Conservation (phyloP, 2,113 vertebrate genomes). For the Nothobranchius furzeri region DNA sequence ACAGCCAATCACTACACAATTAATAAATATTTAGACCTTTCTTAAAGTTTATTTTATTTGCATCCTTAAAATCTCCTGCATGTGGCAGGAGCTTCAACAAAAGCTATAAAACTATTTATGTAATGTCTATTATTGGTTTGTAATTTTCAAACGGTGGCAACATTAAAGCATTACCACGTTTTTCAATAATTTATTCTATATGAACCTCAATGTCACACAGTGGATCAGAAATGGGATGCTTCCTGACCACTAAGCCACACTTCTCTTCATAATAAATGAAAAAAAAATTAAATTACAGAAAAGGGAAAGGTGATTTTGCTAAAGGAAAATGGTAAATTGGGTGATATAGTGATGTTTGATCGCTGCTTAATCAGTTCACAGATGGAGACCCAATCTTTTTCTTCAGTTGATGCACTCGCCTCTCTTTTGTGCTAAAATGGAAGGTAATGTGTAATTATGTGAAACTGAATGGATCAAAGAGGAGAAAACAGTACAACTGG, state of each 20-base stretch:
- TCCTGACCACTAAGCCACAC: slow-evolving; percentile 24
- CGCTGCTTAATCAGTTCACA: slow-evolving; percentile 39
- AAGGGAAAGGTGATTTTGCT: slow-evolving; percentile 28
- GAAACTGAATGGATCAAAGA: slow-evolving; percentile 3
- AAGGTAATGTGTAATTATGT: slow-evolving; percentile 15
- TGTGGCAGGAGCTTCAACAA: background rate
- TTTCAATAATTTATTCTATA: slow-evolving; percentile 26
- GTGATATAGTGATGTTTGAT: slow-evolving; percentile 15
- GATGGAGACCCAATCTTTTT: slow-evolving; percentile 26
- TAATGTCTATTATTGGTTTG: slow-evolving; percentile 10
- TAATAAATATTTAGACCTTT: background rate
- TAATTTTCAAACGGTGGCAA: background rate
- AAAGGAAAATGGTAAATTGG: background rate
- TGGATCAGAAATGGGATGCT: slow-evolving; percentile 14
- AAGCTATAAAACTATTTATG: background rate
- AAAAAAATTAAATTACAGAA: slow-evolving; percentile 17
- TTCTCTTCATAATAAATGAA: background rate
- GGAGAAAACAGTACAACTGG: slow-evolving; percentile 4
- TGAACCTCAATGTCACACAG: slow-evolving; percentile 8
- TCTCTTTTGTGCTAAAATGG: slow-evolving; percentile 12
- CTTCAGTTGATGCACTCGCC: slow-evolving; percentile 3
- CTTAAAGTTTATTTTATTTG: no score
- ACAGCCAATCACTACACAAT: background rate
- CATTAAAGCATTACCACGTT: slow-evolving; percentile 25
- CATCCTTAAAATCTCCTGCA: no score